Evolutionary conservation across 2,888 invertebrate genomes (phyloP).

Genomic region (Pyrocoelia pectoralis): DNA sequence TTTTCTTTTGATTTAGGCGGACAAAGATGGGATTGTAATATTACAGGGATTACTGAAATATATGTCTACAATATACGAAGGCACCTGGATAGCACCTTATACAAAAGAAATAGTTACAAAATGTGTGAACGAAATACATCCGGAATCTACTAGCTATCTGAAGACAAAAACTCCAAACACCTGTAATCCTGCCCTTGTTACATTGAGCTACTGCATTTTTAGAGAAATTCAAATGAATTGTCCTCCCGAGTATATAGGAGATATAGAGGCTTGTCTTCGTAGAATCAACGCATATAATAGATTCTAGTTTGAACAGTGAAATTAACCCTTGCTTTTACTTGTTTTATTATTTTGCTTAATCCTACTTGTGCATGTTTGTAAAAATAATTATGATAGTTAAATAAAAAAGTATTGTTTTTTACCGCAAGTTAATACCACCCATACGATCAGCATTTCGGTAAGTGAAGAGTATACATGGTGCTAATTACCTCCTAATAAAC

Average conservation of each 20-base stretch:
- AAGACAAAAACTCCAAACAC: constrained; percentile 40
- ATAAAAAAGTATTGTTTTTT: too few relatives aligned
- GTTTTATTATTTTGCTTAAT: too few relatives aligned
- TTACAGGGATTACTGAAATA: neutral
- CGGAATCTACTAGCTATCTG: constrained; percentile 40
- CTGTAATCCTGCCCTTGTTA: constrained; percentile 54
- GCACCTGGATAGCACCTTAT: constrained; percentile 49
- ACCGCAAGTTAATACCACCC: too few relatives aligned
- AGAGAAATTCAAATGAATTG: constrained; percentile 56
- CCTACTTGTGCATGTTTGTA: too few relatives aligned
- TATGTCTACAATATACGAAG: constrained; percentile 16
- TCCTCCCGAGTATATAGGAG: constrained; percentile 56
- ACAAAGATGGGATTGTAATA: constrained; percentile 48
- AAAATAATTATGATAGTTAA: too few relatives aligned
- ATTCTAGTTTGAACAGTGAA: too few relatives aligned
- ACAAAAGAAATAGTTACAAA: constrained; percentile 52
- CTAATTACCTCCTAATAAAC: too few relatives aligned
- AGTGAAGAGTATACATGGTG: too few relatives aligned
- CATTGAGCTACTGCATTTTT: constrained; percentile 55
- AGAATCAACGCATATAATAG: too few relatives aligned
- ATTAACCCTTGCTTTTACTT: too few relatives aligned
- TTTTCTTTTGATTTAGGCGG: constrained; percentile 46
- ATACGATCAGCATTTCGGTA: too few relatives aligned
- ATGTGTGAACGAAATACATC: constrained; percentile 50
- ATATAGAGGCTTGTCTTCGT: constrained; percentile 49